Base-by-base conservation (phyloP, 2,888 invertebrate species). In the Euclidia mi region DNA sequence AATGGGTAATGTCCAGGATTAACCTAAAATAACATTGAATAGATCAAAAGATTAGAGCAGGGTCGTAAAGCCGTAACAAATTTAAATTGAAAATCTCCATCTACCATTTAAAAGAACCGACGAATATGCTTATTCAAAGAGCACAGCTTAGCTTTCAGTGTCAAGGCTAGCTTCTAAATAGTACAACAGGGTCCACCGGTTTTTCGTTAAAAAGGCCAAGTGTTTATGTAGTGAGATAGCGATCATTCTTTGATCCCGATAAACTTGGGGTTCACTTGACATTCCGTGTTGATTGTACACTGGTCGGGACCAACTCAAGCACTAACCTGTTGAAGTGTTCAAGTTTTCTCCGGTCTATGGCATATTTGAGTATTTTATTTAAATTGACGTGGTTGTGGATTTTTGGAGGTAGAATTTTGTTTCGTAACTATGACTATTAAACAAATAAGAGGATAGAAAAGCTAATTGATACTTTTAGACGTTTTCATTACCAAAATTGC, bases 201-300 rank as follows among this genome's bases (percentile, higher is more conserved):
- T 15, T 35, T 15, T 35, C 18, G 17, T 18, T 17, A 37, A 35
- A 42, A 42, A 42, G 11, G 28, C 28, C 25, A 42, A 50, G 50
- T 50, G 42, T 55, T 55, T 55, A 37, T 55, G 35, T 42, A 37
- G 14, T 34, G 14, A 12, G 41, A 47, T 47, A 55, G 42, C 40
- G 35, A 53, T 46, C 42, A 14, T 12, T 18, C 43, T 55, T 48
- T 43, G 38, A 44, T 38, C 37, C 48, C 55, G 31, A 38, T 44
- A 42, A 38, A 43, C 37, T 48, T 55, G 17, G 25, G 10, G 17
- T 9, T 28, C 55, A 48, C 53, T 53, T 47, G 53, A 53, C 47
- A 25, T 53, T 53, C 37, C 11, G n/a, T 42, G 34, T 46, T 35
- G 18, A 53, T 40, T 46, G 25, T 12, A n/a, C n/a, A n/a, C n/a